Evolutionary conservation across 1,140 invertebrate genomes (phyloP), one percentile per base, ranked within the genome.

Genomic region (Chironomus striatipennis): DNA sequence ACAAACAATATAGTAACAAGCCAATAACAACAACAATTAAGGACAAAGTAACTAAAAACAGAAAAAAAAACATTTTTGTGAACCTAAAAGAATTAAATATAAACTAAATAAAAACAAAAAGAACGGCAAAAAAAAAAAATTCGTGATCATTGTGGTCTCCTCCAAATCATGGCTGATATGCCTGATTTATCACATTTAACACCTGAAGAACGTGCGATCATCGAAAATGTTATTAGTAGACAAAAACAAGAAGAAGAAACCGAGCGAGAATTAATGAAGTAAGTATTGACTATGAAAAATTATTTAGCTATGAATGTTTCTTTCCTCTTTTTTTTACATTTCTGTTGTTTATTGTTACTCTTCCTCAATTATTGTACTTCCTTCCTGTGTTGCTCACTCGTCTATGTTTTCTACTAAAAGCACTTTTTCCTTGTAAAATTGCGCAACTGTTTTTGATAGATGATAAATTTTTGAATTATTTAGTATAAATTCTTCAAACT

Each of bases 161-260:
- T 4, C 65, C 18, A 70, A 70, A 70, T 70, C 65, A 91, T 91
- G 90, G 90, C 90, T 83, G 89, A 91, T 83, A 89, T 94, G 89
- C 96, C 96, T 78, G 97, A 99, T 88, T 89, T 99, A 79, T 98
- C 95, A 81, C 96, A 99, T 86, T 90, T 99, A 80, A 98, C 95
- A 79, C 92, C 95, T 79, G 96, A 98, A 84, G 97, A 99, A 87
- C 89, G 97, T 82, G 90, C 91, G 85, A 97, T 98, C 86, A 99
- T 99, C 84, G 94, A 98, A 85, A 90, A 91, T 80, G 97, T 99
- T 78, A 93, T 99, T 85, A 90, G 95, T 87, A 87, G 97, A 77
- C 97, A 99, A 84, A 92, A 93, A 83, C 93, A 96, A 83, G 97
- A 99, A 86, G 97, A 99, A 85, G 93, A 96, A 82, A 89, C 92